Evolutionary conservation across 1,140 invertebrate genomes (phyloP), one percentile per base, ranked within the genome.

Genomic region (Tribolium madens): DNA sequence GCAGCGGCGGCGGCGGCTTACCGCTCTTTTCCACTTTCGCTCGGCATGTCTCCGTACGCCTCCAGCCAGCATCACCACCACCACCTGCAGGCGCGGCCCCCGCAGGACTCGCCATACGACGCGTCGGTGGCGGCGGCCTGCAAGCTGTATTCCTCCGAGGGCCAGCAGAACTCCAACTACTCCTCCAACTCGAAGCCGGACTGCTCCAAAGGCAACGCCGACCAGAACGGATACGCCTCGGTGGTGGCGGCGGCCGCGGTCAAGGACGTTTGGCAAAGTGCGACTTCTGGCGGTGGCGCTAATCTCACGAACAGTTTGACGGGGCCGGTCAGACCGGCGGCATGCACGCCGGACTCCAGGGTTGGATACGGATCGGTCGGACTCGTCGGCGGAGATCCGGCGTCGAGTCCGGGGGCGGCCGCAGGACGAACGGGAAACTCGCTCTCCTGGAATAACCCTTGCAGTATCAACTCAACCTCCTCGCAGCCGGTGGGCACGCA

Each of bases 61-160:
- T 90, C 89, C 12, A 89, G 86, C 17, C 91, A 92, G 76, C 91
- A 91, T 81, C 93, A 95, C 84, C 94, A 95, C 83, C 93, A 94
- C 85, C 91, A 91, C 78, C 89, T 90, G n/a, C 92, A 93, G 80
- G 89, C 92, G 52, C 89, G 94, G 82, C 93, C 94, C 78, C 92
- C 93, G 46, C 94, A 95, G 86, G 94, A 96, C 82, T 95, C 94
- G 48, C 94, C 94, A 0, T 96, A 96, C 87, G 94, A 96, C 83
- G 95, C 94, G 0, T 95, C 93, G 79, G 94, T 96, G 48, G 93
- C 93, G 48, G 94, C 94, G 6, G 90, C 91, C n/a, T 96, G 95
- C 85, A 96, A 96, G 86, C 88, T 95, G 0, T 95, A 95, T 84
- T 92, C 92, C 5, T 90, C 92, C 47, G 88, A 90, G 81, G 87